These are phyloP conservation scores for Eolophus roseicapilla DNA, from an alignment of 2,113 vertebrate species.

Conservation along the genomic window DNA sequence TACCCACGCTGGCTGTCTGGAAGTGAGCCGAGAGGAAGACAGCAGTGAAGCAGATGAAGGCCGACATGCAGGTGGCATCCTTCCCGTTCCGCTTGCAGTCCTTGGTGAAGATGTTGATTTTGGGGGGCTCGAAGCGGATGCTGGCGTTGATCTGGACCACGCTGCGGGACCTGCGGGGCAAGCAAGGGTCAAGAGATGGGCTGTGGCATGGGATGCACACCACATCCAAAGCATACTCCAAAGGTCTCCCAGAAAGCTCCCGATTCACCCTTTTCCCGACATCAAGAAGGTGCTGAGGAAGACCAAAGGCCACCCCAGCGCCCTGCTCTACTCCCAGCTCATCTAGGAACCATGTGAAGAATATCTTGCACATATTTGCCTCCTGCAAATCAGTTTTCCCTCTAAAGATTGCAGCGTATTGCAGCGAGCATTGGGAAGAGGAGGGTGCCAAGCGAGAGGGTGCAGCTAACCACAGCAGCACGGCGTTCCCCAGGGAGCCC, in stretches of 20 bases:
- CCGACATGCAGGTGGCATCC: slow-evolving; percentile 91
- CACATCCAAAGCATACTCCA: background rate
- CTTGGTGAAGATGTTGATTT: slow-evolving; percentile 96
- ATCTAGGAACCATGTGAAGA: no score
- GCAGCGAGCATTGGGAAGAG: background rate
- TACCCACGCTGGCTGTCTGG: slow-evolving; percentile 81
- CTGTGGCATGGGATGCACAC: fast-evolving
- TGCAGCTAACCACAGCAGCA: slow-evolving; percentile 87
- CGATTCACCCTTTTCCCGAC: background rate
- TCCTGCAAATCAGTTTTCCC: background rate
- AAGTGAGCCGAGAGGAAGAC: slow-evolving; percentile 82
- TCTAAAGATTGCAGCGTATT: fast-evolving
- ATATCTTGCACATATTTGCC: background rate
- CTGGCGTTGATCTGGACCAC: slow-evolving; percentile 85
- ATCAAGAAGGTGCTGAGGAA: background rate
- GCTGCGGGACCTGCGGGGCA: slow-evolving; percentile 82
- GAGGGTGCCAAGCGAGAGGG: background rate
- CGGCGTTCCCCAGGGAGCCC: slow-evolving; percentile 87
- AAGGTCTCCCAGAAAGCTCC: background rate
- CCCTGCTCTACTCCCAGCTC: background rate
- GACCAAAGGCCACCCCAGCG: background rate
- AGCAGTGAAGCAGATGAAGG: slow-evolving; percentile 88
- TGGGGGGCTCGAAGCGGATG: slow-evolving; percentile 87
- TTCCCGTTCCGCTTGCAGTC: slow-evolving; percentile 88
- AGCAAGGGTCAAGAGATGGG: background rate